Evolutionary conservation across 2,113 vertebrate genomes (phyloP), one percentile per base, ranked within the genome.

Genomic region (Rhinolophus ferrumequinum): DNA sequence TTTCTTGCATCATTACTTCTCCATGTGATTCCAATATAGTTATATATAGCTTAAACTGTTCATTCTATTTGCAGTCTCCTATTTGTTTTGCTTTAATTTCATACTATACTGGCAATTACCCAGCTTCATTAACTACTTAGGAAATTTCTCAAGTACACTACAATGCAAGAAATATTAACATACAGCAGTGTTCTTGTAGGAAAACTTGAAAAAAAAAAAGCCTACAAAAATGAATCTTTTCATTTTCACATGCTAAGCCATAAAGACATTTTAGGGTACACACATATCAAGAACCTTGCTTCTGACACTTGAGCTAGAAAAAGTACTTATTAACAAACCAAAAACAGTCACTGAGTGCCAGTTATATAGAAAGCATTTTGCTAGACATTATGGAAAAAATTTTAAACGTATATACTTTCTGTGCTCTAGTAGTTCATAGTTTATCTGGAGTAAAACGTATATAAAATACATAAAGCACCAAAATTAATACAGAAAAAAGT

Each of bases 51-150:
- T 90, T 76, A 52, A 60, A 62, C 44, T 52, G 35, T 13, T 58
- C 22, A 64, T 64, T 89, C 76, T 35, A n/a, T 38, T 92, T 92
- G 30, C 69, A 83, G 30, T 33, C 76, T 88, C 22, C 15, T 64
- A 86, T 85, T 86, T 94, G 73, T 92, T 96, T 91, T 76, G 56
- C 47, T 92, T 97, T 94, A 62, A 94, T 94, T 93, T 89, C 54
- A 54, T 75, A 56, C 22, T 60, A 80, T 54, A 35, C 79, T 95
- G 82, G 56, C 69, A 95, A 94, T 90, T 84, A 79, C 28, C 44
- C n/a, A 75, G 79, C 38, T 87, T 96, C 87, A 92, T 95, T 89
- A 93, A 95, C 52, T 66, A 52, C 73, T 91, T 38, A 86, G 87
- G 38, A 93, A 21, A 95, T 64, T 85, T 93, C 67, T 96, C 83